These are phyloP conservation scores for Eubasilissa splendida DNA, from an alignment of 2,888 invertebrate genomes.

Conservation along the genomic window DNA sequence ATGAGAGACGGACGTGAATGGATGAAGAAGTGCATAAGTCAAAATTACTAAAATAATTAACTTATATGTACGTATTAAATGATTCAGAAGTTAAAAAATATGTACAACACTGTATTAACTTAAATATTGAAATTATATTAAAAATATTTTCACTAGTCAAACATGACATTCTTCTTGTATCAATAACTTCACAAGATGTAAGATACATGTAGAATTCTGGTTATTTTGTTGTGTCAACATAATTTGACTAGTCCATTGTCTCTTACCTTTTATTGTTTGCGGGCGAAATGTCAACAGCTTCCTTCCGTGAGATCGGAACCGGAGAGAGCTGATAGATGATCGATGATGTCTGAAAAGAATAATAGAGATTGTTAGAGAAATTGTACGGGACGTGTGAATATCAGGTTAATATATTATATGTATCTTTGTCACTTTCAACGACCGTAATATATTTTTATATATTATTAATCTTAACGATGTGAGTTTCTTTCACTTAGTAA, in stretches of 20 bases:
- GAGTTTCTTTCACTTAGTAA: too few relatives aligned
- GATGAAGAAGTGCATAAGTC: too few relatives aligned
- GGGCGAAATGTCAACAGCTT: constrained; percentile 50
- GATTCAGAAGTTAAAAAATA: too few relatives aligned
- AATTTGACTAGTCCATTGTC: constrained; percentile 40
- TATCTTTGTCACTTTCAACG: neutral
- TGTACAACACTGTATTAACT: too few relatives aligned
- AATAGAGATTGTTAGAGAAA: constrained; percentile 1
- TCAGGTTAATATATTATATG: neutral
- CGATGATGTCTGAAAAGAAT: constrained; percentile 43
- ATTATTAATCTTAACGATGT: neutral
- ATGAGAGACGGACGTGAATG: too few relatives aligned
- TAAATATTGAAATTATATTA: too few relatives aligned
- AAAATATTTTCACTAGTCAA: too few relatives aligned
- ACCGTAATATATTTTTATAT: neutral
- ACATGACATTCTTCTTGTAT: too few relatives aligned
- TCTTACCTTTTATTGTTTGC: constrained; percentile 55
- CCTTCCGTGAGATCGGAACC: constrained; percentile 39
- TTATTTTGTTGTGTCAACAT: neutral
- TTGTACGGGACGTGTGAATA: constrained; percentile 10
- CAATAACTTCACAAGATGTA: neutral
- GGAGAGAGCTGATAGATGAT: constrained; percentile 14
- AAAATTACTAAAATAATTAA: too few relatives aligned
- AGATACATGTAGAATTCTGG: constrained; percentile 11
- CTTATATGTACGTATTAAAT: too few relatives aligned